Conservation (phyloP, 2,113 vertebrate species). For the Dasyornis broadbenti region DNA sequence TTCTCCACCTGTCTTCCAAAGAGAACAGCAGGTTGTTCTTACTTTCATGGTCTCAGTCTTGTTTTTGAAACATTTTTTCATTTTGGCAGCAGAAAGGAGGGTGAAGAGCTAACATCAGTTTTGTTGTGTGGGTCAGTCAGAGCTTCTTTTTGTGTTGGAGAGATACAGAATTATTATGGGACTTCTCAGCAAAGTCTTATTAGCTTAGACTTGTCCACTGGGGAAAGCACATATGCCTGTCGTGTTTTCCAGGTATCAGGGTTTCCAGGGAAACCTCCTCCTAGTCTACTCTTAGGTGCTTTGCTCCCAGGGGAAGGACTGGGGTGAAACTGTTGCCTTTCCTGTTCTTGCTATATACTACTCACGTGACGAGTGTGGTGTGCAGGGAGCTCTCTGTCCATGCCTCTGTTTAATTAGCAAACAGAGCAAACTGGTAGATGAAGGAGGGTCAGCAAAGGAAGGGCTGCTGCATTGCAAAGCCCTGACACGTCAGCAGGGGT, state of each 20-base stretch:
- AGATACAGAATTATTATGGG: neutral
- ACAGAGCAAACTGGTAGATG: neutral
- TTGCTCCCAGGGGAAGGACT: neutral
- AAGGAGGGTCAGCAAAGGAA: neutral
- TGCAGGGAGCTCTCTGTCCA: neutral
- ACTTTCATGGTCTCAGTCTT: neutral
- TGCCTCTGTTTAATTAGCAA: neutral
- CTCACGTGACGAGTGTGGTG: too few species aligned
- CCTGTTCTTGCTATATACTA: neutral
- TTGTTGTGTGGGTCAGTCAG: neutral
- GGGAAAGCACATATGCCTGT: neutral
- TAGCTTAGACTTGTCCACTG: neutral
- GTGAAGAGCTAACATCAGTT: neutral
- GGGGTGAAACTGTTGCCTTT: neutral
- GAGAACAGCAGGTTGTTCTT: neutral
- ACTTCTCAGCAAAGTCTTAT: neutral
- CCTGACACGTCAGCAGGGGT: neutral
- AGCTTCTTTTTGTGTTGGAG: neutral
- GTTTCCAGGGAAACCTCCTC: neutral
- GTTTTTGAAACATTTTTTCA: neutral
- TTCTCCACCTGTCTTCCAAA: neutral
- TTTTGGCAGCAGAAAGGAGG: neutral
- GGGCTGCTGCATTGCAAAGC: neutral
- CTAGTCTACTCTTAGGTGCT: neutral
- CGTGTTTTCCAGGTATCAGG: neutral